Base-by-base conservation (phyloP, 2,888 invertebrate species). In the Rhopalosiphum nymphaeae region DNA sequence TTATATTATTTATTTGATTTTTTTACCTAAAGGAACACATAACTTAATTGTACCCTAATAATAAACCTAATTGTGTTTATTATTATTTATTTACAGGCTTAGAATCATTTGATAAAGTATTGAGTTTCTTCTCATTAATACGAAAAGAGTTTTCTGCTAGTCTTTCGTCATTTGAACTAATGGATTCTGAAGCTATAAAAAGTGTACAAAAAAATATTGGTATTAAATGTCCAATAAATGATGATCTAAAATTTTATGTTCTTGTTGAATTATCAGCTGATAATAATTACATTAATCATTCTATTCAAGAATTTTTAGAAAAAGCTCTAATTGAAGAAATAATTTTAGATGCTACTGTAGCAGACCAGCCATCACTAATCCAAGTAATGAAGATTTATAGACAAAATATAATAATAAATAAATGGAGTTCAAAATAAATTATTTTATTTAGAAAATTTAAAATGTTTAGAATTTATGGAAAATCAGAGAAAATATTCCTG, bases 131-230 rank as follows among this genome's bases (percentile, higher is more conserved):
- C 95, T 96, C 97, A 95, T 96, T 97, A 95, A 98, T 99, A 0
- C 98, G 98, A 96, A 96, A 96, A 0, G 97, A 97, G 49, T 96
- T 99, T 26, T 98, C 98, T 1, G 99, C 99, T 96, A 98, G 99
- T 95, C 96, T 99, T 85, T 99, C 99, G 10, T 98, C 99, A 0
- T 99, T 98, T 96, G 99, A 99, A 96, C 97, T 99, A 96, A 98
- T 99, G 95, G 99, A 99, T 96, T 96, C 96, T 26, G 96, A 96
- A 86, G 97, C 98, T 0, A 96, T 99, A 95, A 97, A n/a, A 96
- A 97, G 78, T 97, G 97, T 95, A n/a, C 85, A 94, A n/a, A 91
- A 94, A 89, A 95, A 95, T 85, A 94, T 95, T 25, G 95, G 95
- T 3, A 85, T 95, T 16, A 94, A 95, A 2, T 95, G 95, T 95